These are phyloP conservation scores for Pectinophora gossypiella DNA, from an alignment of 1,140 invertebrate genomes.

Conservation along the genomic window DNA sequence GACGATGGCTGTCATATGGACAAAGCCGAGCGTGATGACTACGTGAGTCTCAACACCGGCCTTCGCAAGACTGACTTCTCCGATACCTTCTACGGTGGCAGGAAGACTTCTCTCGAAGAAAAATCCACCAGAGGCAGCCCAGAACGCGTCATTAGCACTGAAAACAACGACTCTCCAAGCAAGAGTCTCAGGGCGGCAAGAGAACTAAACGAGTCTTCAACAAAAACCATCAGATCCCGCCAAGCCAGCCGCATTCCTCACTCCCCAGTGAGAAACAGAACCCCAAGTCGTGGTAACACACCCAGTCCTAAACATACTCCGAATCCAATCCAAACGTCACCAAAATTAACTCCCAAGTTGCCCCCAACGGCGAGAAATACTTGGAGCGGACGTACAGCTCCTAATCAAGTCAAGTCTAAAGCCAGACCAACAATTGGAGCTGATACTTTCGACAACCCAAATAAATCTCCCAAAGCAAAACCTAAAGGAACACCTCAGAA, in stretches of 20 bases:
- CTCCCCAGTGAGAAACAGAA: constrained; percentile 59
- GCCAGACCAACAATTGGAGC: constrained; percentile 78
- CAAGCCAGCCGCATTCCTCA: constrained; percentile 55
- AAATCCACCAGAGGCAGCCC: constrained; percentile 63
- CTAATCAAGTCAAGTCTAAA: constrained; percentile 53
- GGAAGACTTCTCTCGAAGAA: constrained; percentile 64
- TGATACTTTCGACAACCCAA: constrained; percentile 81
- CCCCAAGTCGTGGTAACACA: constrained; percentile 67
- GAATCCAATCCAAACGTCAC: constrained; percentile 49
- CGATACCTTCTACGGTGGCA: constrained; percentile 74
- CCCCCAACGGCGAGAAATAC: constrained; percentile 77
- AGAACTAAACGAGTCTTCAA: constrained; percentile 45
- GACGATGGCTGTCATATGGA: constrained; percentile 64
- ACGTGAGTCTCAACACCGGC: constrained; percentile 81
- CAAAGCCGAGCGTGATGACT: constrained; percentile 75
- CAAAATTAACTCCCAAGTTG: constrained; percentile 56
- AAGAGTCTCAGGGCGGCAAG: constrained; percentile 49
- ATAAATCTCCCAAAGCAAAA: constrained; percentile 63
- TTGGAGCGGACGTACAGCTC: constrained; percentile 80
- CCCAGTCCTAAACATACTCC: constrained; percentile 56
- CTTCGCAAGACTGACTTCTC: constrained; percentile 80
- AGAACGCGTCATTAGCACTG: constrained; percentile 70
- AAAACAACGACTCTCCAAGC: constrained; percentile 75
- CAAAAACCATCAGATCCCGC: constrained; percentile 50
- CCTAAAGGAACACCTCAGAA: constrained; percentile 42